These are phyloP conservation scores for Eupithecia vulgata DNA, from an alignment of 2,888 invertebrate species.

Conservation along the genomic window DNA sequence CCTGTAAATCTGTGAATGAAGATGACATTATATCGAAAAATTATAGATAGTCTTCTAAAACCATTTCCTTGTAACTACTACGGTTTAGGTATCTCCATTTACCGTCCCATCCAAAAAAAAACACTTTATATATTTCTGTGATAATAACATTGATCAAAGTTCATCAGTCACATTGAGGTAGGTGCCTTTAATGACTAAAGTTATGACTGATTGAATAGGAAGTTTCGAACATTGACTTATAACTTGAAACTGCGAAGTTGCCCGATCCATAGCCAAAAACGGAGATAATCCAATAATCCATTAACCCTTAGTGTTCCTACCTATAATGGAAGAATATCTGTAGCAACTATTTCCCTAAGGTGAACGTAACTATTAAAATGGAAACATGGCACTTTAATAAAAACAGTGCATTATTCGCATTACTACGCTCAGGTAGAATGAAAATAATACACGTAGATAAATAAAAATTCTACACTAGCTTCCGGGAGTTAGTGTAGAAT, in stretches of 20 bases:
- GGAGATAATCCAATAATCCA: conserved; percentile 35
- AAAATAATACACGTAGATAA: not conserved
- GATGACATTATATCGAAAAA: not conserved
- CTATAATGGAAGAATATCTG: not conserved
- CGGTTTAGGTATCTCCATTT: not conserved
- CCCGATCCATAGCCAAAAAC: conserved; percentile 38
- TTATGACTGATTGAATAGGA: conserved; percentile 29
- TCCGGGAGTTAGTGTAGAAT: not conserved
- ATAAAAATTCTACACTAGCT: not conserved
- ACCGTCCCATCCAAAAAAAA: not conserved
- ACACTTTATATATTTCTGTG: not conserved
- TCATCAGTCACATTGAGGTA: conserved; percentile 16
- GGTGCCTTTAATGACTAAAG: conserved; percentile 22
- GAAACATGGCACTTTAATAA: not conserved
- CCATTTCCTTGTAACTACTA: not conserved
- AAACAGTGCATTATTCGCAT: not conserved
- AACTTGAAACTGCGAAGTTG: conserved; percentile 31
- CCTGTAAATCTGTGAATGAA: not conserved
- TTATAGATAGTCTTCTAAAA: not conserved
- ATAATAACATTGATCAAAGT: not conserved
- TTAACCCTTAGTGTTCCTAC: conserved; percentile 33
- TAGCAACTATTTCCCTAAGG: not conserved
- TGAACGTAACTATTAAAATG: not conserved
- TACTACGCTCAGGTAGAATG: not conserved
- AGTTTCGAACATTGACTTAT: conserved; percentile 28